Base-by-base conservation (phyloP, 2,797 vertebrate genomes). In the Chromis chromis region DNA sequence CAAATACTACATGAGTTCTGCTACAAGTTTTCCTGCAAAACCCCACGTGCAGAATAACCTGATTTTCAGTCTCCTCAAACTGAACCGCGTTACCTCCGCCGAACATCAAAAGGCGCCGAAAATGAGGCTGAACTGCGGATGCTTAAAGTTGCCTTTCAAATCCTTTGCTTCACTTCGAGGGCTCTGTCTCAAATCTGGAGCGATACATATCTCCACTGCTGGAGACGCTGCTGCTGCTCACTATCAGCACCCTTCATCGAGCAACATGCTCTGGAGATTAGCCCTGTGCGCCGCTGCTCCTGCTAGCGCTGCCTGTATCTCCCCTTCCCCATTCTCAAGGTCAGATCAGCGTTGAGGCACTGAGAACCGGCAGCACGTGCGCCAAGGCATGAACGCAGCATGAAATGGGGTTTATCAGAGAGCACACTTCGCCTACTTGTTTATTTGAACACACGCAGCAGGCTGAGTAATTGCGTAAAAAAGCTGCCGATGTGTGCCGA, bases 221-320 rank as follows among this genome's bases (percentile, higher is more conserved):
- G 84, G 82, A 85, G 78, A 83, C 53, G 55, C 70, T 53, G 70
- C 77, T 33, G 74, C 80, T 58, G 70, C 86, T 85, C 84, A 28
- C 86, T 90, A 91, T 91, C 91, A 79, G 78, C 77, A 66, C 63
- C 74, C 86, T 64, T 78, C 81, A 89, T 92, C 82, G 61, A 86
- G 79, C 75, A 27, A 81, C 86, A 85, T 79, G 88, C 88, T 86
- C 79, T 60, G 65, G 79, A 91, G 90, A 90, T 92, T 85, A 91
- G 88, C 78, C 79, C 70, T 17, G 40, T 65, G 80, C 31, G 76
- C 73, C 49, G 56, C 86, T 73, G 79, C 77, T 80, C 66, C 78
- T 44, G 17, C 75, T 17, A 46, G 56, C 69, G 12, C 79, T 48
- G 79, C 83, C 83, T 79, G 81, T 42, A 66, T 81, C 83, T 82